A percentile compares a stretch with the other conserved stretches of the same genome.
Evolutionary conservation across 1,140 invertebrate genomes (phyloP).

Genomic region (Anastrepha ludens): DNA sequence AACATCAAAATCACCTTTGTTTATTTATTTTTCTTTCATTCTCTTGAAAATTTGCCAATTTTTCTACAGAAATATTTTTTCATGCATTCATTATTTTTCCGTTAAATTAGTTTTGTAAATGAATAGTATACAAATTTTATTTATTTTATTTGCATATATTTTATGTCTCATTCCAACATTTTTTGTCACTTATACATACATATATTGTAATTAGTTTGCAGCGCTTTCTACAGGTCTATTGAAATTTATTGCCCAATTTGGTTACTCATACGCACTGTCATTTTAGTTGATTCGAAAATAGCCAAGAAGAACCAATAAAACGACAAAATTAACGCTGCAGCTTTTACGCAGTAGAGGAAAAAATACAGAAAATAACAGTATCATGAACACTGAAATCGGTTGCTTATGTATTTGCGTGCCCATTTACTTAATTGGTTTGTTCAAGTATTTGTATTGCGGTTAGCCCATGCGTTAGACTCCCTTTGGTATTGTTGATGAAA

Average conservation of each 20-base stretch:
- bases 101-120: no score
- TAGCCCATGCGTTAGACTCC: not conserved
- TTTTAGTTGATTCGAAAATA: not conserved
- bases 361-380: not conserved
- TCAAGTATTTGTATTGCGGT: not conserved
- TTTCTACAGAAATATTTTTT: no score
- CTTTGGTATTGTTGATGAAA: not conserved
- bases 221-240: not conserved
- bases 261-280: slow-evolving; percentile 33
- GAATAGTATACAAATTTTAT: no score
- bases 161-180: no score
- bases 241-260: slow-evolving; percentile 27
- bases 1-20: no score
- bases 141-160: no score
- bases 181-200: no score
- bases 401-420: not conserved
- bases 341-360: not conserved
- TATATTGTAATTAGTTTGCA: not conserved
- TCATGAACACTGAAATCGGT: not conserved
- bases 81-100: no score
- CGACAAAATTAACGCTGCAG: not conserved
- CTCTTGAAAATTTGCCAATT: no score
- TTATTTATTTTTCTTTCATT: no score
- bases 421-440: not conserved
- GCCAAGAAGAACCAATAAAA: not conserved